Evolutionary conservation across 2,113 vertebrate species (phyloP), one percentile per base, ranked within the genome.

Genomic region (Chrysemys picta): DNA sequence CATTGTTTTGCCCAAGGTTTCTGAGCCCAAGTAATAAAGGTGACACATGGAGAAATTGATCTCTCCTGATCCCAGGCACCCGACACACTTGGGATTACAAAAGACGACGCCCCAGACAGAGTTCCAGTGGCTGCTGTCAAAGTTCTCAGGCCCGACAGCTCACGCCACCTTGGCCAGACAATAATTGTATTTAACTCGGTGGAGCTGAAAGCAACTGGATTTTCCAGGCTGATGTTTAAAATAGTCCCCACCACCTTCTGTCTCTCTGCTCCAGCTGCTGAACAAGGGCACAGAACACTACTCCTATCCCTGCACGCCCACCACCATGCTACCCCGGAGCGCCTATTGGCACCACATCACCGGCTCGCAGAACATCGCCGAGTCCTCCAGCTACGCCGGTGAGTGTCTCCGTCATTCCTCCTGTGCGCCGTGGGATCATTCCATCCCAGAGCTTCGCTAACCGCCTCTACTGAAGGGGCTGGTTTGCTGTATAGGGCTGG

Each of bases 291-390:
- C 98, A 0, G 99, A 99, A 81, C 97, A 98, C 5, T 98, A 98
- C 87, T 99, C 99, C 19, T 99, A 99, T 89, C 99, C 99, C 82
- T 99, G 99, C 94, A 99, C 99, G 0, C 99, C 99, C 75, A 99
- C 99, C 0, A 99, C 99, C 96, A 99, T 99, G 98, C 98, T 99
- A 93, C 99, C 99, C 54, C 99, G 99, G 82, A 99, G 99, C 0
- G 99, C 99, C 82, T 99, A 99, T 98, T 99, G 99, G 99, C 99
- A 99, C 96, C 99, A 99, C 96, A 99, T 99, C 95, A 99, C 99
- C 0, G 99, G 99, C 84, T 99, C 98, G 83, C 99, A 99, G 97
- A 98, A 97, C 38, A 98, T 98, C 49, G 95, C 98, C 0, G 99
- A 99, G 75, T 96, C 98, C 47, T 93, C 98, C 93, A 98, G 96